Percentiles rank a stretch among this genome's conserved stretches.
These are phyloP conservation scores for Battus philenor DNA, from an alignment of 1,140 invertebrate species.

Conservation along the genomic window DNA sequence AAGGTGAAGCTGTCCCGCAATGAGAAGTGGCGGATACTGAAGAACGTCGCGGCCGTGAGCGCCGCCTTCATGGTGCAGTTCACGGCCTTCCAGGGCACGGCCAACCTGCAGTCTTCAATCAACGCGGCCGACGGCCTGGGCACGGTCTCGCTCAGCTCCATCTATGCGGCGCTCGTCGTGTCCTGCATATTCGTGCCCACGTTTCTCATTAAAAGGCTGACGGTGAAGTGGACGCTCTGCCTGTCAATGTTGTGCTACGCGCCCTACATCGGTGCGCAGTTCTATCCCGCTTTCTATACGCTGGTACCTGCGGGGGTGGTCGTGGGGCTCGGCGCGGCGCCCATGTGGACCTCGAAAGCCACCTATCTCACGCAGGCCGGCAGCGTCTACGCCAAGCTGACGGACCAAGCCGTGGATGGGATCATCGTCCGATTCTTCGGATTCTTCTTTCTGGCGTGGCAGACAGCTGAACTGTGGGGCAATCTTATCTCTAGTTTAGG, in stretches of 20 bases:
- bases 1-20: constrained; percentile 85
- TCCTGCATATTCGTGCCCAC: constrained; percentile 96
- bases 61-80: constrained; percentile 95
- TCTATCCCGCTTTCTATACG: constrained; percentile 92
- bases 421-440: constrained; percentile 97
- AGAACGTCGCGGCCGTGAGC: constrained; percentile 91
- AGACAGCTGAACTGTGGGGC: constrained; percentile 95
- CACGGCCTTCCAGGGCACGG: constrained; percentile 92
- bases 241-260: constrained; percentile 94
- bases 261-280: constrained; percentile 95
- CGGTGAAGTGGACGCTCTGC: constrained; percentile 96
- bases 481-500: constrained; percentile 96
- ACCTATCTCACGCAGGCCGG: constrained; percentile 96
- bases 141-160: constrained; percentile 88
- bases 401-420: constrained; percentile 90
- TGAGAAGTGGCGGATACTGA: constrained; percentile 92
- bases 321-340: constrained; percentile 93
- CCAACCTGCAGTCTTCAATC: constrained; percentile 92
- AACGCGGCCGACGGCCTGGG: constrained; percentile 89
- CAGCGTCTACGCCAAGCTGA: constrained; percentile 91
- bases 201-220: constrained; percentile 90
- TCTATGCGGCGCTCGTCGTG: constrained; percentile 92
- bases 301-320: constrained; percentile 93
- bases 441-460: constrained; percentile 98
- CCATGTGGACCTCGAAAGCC: constrained; percentile 97